Base-by-base conservation (phyloP, 1,140 invertebrate genomes). In the Melanaphis sacchari region DNA sequence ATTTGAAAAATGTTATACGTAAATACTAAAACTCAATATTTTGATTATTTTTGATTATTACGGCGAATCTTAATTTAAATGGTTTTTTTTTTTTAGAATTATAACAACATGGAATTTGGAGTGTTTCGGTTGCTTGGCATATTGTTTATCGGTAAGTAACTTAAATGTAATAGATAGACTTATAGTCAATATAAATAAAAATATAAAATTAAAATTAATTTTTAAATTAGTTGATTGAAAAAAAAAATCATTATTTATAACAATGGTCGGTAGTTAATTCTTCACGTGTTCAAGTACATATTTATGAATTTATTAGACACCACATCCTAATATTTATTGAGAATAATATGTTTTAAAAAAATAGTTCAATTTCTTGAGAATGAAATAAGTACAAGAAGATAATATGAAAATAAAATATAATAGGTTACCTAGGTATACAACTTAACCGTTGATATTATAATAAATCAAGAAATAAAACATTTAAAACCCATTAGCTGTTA, bases 61-160 rank as follows among this genome's bases (percentile, higher is more conserved):
- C 31, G 15, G 18, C 24, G 11, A n/a, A n/a, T 76, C n/a, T n/a
- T n/a, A n/a, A 76, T 76, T 4, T 36, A n/a, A n/a, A 18, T 15
- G 31, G n/a, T 31, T 52, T 89, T 38, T 38, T 49, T 94, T 90
- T 96, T 96, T 88, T 95, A 96, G 94, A 99, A 99, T 95, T 99
- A 99, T 95, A 98, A 99, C 95, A 98, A 98, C 95, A 99, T 99
- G 98, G 98, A 99, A 94, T 98, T 99, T 95, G 98, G 98, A 54
- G 97, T 99, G 93, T 96, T 99, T 94, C 96, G 98, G 94, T 96
- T 99, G 93, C 97, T 98, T 94, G 98, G 98, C 89, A 98, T 99
- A 94, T 97, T 99, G 94, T 97, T 99, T 88, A 98, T 99, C 95
- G 98, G 98, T 98, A 96, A 97, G 97, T 96, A 41, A 84, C 40